phyloP scores from a whole-genome alignment of 2,113 vertebrate genomes.

The Hemiprocne comata region DNA sequence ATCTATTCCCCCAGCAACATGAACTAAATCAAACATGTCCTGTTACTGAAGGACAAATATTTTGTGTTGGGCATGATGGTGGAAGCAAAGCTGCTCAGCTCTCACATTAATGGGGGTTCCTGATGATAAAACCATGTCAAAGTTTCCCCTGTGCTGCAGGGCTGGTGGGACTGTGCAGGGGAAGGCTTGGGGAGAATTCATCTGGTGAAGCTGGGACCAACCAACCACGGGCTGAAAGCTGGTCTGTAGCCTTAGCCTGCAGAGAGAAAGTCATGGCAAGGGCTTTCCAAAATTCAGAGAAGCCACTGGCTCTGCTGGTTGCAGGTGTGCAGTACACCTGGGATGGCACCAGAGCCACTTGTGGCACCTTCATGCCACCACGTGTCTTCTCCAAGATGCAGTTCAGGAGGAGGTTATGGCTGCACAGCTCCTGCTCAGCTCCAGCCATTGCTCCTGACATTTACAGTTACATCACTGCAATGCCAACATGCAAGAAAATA shows the following conservation, averaged over 20 bases:
- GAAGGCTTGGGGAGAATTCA: not conserved
- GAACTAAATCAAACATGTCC: not conserved
- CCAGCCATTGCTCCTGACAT: not conserved
- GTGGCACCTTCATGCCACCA: not conserved
- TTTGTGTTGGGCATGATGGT: not conserved
- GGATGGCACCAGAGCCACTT: not conserved
- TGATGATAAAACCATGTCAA: accelerated
- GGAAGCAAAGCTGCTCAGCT: not conserved
- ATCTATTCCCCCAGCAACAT: not conserved
- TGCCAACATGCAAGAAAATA: not conserved
- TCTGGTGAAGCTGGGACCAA: not conserved
- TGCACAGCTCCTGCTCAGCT: not conserved
- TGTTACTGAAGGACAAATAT: not conserved
- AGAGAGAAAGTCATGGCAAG: too few species aligned
- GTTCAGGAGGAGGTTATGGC: not conserved
- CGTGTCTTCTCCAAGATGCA: accelerated
- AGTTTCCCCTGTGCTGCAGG: accelerated
- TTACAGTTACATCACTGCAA: not conserved
- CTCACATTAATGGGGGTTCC: accelerated
- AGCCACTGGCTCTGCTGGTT: accelerated
- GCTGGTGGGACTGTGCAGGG: too few species aligned
- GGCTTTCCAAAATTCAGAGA: not conserved
- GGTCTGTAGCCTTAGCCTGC: accelerated
- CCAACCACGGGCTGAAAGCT: accelerated
- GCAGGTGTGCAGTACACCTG: accelerated